phyloP scores from a whole-genome alignment of 2,888 invertebrate genomes.

The Timandra comae region DNA sequence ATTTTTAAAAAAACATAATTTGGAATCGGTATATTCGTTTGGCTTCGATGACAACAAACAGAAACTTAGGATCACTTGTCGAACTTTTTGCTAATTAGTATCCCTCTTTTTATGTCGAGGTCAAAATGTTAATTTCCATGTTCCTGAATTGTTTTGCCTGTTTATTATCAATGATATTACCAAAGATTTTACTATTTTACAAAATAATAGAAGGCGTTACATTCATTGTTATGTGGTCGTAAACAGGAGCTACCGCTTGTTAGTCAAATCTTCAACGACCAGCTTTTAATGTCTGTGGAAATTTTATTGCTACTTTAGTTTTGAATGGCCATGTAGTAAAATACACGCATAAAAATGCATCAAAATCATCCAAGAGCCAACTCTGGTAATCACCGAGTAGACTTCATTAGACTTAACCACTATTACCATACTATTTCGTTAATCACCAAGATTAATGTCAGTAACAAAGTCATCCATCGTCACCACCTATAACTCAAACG shows the following conservation, averaged over 20 bases:
- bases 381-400: conserved; percentile 15
- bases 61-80: too few species aligned
- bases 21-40: too few species aligned
- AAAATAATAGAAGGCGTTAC: conserved; percentile 38
- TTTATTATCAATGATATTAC: too few species aligned
- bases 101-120: too few species aligned
- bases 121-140: too few species aligned
- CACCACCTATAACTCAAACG: conserved; percentile 35
- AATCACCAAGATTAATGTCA: conserved; percentile 16
- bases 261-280: conserved; percentile 31
- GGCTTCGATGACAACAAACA: too few species aligned
- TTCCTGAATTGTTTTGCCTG: too few species aligned
- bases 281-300: conserved; percentile 42
- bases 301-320: conserved; percentile 31
- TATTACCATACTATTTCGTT: conserved; percentile 23
- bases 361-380: background rate
- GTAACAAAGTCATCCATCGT: conserved; percentile 27
- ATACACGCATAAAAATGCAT: conserved; percentile 3
- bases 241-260: conserved; percentile 18
- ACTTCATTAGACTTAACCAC: conserved; percentile 18
- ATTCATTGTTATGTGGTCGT: conserved; percentile 39
- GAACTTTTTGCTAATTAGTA: too few species aligned
- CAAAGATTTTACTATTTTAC: too few species aligned
- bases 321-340: conserved; percentile 9
- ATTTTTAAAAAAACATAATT: too few species aligned